These are phyloP conservation scores for Alviniconcha strummeri DNA, from an alignment of 2,888 invertebrate genomes.

Conservation along the genomic window DNA sequence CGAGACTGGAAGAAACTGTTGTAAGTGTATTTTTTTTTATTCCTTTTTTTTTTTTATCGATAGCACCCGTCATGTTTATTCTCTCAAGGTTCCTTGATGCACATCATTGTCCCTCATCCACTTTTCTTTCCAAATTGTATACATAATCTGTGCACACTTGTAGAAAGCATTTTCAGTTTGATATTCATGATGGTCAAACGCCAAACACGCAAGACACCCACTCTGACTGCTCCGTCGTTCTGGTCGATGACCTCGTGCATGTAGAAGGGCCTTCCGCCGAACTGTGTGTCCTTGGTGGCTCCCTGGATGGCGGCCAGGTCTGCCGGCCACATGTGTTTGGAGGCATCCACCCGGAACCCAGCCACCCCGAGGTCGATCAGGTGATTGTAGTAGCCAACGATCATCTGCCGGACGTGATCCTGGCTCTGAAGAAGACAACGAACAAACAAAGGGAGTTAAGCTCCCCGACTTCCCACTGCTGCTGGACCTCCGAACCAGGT, in stretches of 20 bases:
- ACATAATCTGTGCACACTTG: too few relatives aligned
- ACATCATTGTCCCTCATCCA: too few relatives aligned
- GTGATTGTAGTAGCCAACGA: conserved; percentile 60
- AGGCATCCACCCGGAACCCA: conserved; percentile 66
- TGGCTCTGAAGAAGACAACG: conserved; percentile 75
- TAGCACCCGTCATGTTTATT: too few relatives aligned
- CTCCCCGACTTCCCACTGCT: too few relatives aligned
- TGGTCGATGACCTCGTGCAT: conserved; percentile 68
- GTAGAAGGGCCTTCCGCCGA: conserved; percentile 63
- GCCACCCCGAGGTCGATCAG: conserved; percentile 65
- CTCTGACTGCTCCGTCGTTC: conserved; percentile 64
- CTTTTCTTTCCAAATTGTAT: too few relatives aligned
- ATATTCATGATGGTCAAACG: too few relatives aligned
- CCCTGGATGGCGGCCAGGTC: conserved; percentile 54
- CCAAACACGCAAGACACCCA: not conserved
- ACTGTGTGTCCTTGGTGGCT: conserved; percentile 55
- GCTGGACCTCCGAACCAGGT: not conserved
- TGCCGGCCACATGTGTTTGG: conserved; percentile 70
- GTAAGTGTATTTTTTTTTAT: too few relatives aligned
- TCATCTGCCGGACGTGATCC: conserved; percentile 59
- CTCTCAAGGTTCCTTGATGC: too few relatives aligned
- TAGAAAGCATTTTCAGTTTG: too few relatives aligned
- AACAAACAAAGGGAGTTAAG: too few relatives aligned
- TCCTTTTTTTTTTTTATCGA: too few relatives aligned
- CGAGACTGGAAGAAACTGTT: too few relatives aligned